These are phyloP conservation scores for Hirtodrosophila histrioides DNA, from an alignment of 2,888 invertebrate species.

Conservation along the genomic window DNA sequence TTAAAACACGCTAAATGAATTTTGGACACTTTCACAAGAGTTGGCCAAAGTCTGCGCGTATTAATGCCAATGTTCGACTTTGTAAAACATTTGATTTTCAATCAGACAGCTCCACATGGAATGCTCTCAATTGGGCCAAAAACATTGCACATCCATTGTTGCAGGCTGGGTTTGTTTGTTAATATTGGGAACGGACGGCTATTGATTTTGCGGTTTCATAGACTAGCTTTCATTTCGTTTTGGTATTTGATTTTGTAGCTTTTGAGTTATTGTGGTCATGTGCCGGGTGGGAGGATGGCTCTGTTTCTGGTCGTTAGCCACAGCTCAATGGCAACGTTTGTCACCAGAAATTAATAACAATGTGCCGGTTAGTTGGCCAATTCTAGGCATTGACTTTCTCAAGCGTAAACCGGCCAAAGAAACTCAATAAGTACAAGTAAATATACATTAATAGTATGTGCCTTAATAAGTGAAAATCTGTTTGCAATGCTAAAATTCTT, in stretches of 20 bases:
- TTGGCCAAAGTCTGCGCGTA: slow-evolving; percentile 14
- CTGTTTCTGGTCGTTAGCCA: slow-evolving; percentile 65
- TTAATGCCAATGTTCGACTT: slow-evolving; percentile 12
- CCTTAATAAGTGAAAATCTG: slow-evolving; percentile 41
- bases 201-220: slow-evolving; percentile 75
- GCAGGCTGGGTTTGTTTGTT: slow-evolving; percentile 10
- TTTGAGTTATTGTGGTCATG: slow-evolving; percentile 52
- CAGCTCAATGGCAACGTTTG: slow-evolving; percentile 72
- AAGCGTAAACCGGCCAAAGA: slow-evolving; percentile 61
- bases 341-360: slow-evolving; percentile 77
- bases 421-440: slow-evolving; percentile 46
- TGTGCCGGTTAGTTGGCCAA: slow-evolving; percentile 74
- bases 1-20: slow-evolving; percentile 56
- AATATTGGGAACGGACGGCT: slow-evolving; percentile 55
- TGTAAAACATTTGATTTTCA: slow-evolving; percentile 34
- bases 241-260: slow-evolving; percentile 56
- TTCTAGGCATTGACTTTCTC: slow-evolving; percentile 68
- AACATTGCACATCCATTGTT: slow-evolving; percentile 55
- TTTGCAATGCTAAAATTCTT: not conserved
- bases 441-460: slow-evolving; percentile 17
- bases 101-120: slow-evolving; percentile 24
- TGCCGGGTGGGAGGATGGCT: slow-evolving; percentile 19
- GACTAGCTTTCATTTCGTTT: slow-evolving; percentile 70
- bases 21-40: slow-evolving; percentile 63
- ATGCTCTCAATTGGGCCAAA: slow-evolving; percentile 44